Conservation (phyloP, 2,113 vertebrate species). For the Mesoclemmys tuberculata region DNA sequence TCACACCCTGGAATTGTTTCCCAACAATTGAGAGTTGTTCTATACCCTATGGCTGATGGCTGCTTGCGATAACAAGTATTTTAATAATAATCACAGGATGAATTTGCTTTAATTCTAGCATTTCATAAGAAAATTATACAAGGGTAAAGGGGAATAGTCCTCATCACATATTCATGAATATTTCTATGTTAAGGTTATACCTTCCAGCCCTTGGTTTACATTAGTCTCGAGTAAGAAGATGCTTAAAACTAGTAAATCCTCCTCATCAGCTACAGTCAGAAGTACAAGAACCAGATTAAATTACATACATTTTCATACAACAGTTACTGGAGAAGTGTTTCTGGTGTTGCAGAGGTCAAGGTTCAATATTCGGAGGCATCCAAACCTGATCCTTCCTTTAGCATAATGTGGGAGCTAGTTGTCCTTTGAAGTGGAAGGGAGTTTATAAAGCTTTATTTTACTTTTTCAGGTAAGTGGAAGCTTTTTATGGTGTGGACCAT, state of each 20-base stretch:
- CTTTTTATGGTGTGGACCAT: too few species aligned
- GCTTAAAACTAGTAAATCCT: constrained; percentile 32
- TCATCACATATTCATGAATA: not conserved
- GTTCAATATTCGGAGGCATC: too few species aligned
- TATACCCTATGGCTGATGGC: not conserved
- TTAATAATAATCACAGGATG: not conserved
- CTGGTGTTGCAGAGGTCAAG: not conserved
- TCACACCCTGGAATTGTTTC: not conserved
- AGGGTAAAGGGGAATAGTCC: not conserved
- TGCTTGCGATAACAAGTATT: not conserved
- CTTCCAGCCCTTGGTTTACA: not conserved
- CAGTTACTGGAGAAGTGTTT: not conserved
- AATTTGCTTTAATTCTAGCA: not conserved
- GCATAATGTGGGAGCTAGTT: too few species aligned
- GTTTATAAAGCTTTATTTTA: too few species aligned
- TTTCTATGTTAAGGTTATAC: not conserved
- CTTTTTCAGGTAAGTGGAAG: too few species aligned
- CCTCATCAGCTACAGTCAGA: not conserved
- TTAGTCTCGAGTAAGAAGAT: constrained; percentile 15
- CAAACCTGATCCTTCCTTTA: too few species aligned
- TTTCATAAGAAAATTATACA: not conserved
- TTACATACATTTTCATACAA: not conserved
- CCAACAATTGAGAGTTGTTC: accelerated
- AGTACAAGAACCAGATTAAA: too few species aligned
- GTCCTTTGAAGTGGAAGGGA: too few species aligned